Base-by-base conservation (phyloP, 2,797 vertebrate species). In the Dryobates pubescens region DNA sequence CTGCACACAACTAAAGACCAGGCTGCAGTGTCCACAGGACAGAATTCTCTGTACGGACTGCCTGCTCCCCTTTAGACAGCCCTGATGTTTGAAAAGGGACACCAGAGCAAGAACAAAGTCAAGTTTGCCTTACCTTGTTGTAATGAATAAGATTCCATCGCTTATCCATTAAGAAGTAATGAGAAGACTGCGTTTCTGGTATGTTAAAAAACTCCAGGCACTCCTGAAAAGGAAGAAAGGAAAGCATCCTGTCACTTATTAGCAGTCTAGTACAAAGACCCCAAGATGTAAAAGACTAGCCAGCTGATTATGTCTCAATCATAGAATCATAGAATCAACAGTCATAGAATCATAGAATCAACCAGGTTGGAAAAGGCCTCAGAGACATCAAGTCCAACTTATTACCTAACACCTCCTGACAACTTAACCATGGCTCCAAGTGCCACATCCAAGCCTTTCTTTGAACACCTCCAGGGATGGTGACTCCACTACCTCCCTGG, bases 151-250 rank as follows among this genome's bases (percentile, higher is more conserved):
- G 99, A 95, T 99, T 99, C 99, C 99, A 99, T 34, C 99, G 97
- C 94, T 99, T 99, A 97, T 99, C 99, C 99, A 99, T 99, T 72
- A 99, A 98, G 97, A 99, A 99, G 94, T 99, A 99, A 92, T 99
- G 98, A 16, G 99, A 98, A 12, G 99, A 99, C 88, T 99, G 98
- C 16, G 99, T 98, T 94, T 99, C 99, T 7, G 99, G 98, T 92
- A 99, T 99, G 94, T 99, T 99, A 97, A 99, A 99, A 97, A 99
- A 99, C 92, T 99, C 99, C 90, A 99, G 96, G 90, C 99, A 99
- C 86, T 99, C 99, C 99, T 99, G 92, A 88, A 58, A 90, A 49
- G 51, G 62, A 88, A 93, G 62, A 70, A 94, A 81, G 29, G 58
- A 58, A 65, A 93, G 26, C 8, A 86, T 34, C 17, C 30, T 77